A percentile compares a stretch with the other conserved stretches of the same genome.
Conservation (phyloP, 2,113 vertebrate genomes). For the Sinocyclocheilus maitianheensis region DNA sequence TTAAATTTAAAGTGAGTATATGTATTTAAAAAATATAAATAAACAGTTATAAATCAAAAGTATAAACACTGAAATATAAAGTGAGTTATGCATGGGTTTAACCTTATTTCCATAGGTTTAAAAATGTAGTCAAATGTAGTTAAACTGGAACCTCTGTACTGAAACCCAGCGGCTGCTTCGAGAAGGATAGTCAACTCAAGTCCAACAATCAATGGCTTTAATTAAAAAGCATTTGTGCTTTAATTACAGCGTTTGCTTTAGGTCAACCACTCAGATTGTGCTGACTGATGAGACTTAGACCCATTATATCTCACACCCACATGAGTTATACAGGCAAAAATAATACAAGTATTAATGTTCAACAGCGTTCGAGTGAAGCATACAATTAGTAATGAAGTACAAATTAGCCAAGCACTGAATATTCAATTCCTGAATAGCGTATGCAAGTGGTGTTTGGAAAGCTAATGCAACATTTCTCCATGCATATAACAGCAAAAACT, state of each 20-base stretch:
- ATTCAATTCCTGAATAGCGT: neutral
- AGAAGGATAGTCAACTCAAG: neutral
- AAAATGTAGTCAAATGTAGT: too few relatives aligned
- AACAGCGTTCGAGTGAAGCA: neutral
- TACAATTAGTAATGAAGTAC: neutral
- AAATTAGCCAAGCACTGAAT: neutral
- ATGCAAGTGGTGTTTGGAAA: neutral
- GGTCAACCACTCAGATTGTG: neutral
- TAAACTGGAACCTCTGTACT: neutral
- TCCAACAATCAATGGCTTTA: neutral
- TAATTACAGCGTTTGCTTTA: neutral
- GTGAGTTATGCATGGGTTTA: too few relatives aligned
- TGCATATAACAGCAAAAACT: neutral
- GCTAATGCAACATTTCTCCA: neutral
- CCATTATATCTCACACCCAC: neutral
- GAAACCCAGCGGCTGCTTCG: neutral
- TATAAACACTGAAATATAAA: too few relatives aligned
- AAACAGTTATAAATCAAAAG: too few relatives aligned
- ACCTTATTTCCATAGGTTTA: too few relatives aligned
- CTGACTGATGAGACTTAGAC: neutral
- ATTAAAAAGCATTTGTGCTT: neutral
- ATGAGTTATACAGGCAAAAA: too few relatives aligned
- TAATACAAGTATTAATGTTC: too few relatives aligned
- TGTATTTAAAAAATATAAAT: too few relatives aligned
- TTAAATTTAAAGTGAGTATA: too few relatives aligned